Evolutionary conservation across 2,113 vertebrate genomes (phyloP), one percentile per base, ranked within the genome.

Genomic region (Heteronetta atricapilla): DNA sequence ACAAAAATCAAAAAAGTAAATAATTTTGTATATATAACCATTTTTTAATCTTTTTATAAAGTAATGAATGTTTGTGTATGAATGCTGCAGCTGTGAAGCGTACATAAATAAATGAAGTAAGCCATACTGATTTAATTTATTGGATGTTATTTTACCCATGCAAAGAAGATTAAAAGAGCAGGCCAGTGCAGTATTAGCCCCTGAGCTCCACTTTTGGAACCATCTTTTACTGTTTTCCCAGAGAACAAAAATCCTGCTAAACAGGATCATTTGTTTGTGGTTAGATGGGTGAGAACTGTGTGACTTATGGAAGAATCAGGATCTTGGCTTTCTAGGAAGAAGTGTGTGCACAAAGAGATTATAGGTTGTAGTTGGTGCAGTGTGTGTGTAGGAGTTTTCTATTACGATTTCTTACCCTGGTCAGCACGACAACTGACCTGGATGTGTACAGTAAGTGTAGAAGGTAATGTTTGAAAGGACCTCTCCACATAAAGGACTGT

Each of bases 71-170:
- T 97, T 98, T 97, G 97, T 98, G 98, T 97, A 98, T 98, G 98
- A 98, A 98, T 98, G 97, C 98, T 97, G 97, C 98, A 98, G 98
- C 98, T 97, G 97, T 97, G 97, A 98, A 98, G 97, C 97, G 97
- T 98, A 98, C 97, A 95, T 98, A 98, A 98, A 98, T 97, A 97
- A 98, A 98, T 98, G 98, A 98, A 98, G 97, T 98, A 98, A 98
- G 98, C 98, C 98, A 99, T 98, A 98, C 97, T 96, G 98, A 98
- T 98, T 98, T 99, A 99, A 99, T 98, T 99, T 99, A 99, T 99
- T 99, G 97, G 98, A 98, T 98, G 98, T 98, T 98, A 98, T 98
- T 98, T 98, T 97, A 97, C 96, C 97, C 98, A 97, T 96, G 91
- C 98, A 97, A 98, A 98, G 92, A 97, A 95, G 90, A 97, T 82